Base-by-base conservation (phyloP, 2,113 vertebrate genomes). In the Gobius niger region DNA sequence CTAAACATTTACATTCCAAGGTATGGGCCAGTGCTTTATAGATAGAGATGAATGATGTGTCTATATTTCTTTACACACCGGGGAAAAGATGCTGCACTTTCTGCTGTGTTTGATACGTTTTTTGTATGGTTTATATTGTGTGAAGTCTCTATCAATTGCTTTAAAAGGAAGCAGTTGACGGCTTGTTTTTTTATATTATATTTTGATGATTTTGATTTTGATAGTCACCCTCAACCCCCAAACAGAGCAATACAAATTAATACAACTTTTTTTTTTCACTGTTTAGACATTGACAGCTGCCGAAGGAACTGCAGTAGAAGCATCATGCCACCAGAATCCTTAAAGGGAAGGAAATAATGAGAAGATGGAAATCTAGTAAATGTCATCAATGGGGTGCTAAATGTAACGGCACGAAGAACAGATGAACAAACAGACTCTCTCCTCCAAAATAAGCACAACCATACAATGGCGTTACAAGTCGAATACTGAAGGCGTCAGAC, bases 1-100 rank as follows among this genome's bases (percentile, higher is more conserved):
- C 68, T 68, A 82, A 89, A 86, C 54, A 70, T 78, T 83, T 68
- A 77, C 64, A 80, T 67, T 44, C n/a, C 50, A 78, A 90, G 89
- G 88, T 90, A 90, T 52, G 82, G 78, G 16, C 69, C 57, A 82
- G 53, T n/a, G 54, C 51, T 44, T 18, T 62, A 50, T 49, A 65
- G 68, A 41, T 34, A 34, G 3, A 34, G 24, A 34, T n/a, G n/a
- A 19, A 15, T 51, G 51, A 53, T 53, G 2, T 53, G 16, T 18
- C 51, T 53, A 53, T 53, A 9, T 18, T 19, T 24, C 9, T 54
- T 18, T 8, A 18, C 50, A 18, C 7, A 19, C 0, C n/a, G n/a
- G 9, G 51, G 5, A 54, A 52, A n/a, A 3, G n/a, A 4, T 34
- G 5, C 24, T 34, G 24, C 24, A 34, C 24, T 34, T 34, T 34